Percentiles rank a stretch among this genome's conserved stretches.
Conservation (phyloP, 2,113 vertebrate species). For the Lynx canadensis region DNA sequence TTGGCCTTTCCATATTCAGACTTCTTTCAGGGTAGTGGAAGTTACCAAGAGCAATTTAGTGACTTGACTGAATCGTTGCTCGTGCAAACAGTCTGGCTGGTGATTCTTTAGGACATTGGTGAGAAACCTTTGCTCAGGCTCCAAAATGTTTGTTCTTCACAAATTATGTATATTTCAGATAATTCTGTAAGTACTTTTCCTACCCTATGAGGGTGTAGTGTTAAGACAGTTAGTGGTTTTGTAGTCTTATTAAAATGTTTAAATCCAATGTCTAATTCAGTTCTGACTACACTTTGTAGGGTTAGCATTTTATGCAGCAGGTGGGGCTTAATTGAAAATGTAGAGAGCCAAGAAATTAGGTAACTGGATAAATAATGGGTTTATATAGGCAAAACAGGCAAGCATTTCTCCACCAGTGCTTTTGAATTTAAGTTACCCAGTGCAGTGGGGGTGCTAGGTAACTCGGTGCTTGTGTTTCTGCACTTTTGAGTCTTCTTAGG, state of each 20-base stretch:
- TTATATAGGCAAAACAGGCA: slow-evolving; percentile 1
- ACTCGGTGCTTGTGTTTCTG: neutral
- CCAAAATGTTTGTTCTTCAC: slow-evolving; percentile 83
- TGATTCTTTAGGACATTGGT: slow-evolving; percentile 80
- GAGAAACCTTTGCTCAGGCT: slow-evolving; percentile 88
- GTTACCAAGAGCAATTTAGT: slow-evolving; percentile 75
- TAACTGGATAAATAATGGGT: slow-evolving; percentile 8
- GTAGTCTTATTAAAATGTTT: slow-evolving; percentile 57
- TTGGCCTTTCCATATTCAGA: slow-evolving; percentile 76
- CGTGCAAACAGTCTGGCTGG: slow-evolving; percentile 77
- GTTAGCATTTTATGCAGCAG: slow-evolving; percentile 32
- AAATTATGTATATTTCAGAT: slow-evolving; percentile 81
- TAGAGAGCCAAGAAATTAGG: slow-evolving; percentile 10
- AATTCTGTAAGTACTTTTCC: slow-evolving; percentile 78
- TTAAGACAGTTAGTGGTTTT: slow-evolving; percentile 51
- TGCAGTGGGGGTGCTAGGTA: neutral
- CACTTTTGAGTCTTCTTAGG: neutral
- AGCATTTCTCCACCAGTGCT: neutral
- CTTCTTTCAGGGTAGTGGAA: slow-evolving; percentile 73
- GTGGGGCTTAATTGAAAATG: slow-evolving; percentile 51
- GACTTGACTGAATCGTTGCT: slow-evolving; percentile 78
- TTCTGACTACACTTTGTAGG: neutral
- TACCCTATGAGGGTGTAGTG: neutral
- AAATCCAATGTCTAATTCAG: neutral
- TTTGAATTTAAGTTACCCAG: neutral